Percentiles rank a stretch among this genome's conserved stretches.
phyloP scores from a whole-genome alignment of 2,113 vertebrate genomes.

The Peromyscus maniculatus region DNA sequence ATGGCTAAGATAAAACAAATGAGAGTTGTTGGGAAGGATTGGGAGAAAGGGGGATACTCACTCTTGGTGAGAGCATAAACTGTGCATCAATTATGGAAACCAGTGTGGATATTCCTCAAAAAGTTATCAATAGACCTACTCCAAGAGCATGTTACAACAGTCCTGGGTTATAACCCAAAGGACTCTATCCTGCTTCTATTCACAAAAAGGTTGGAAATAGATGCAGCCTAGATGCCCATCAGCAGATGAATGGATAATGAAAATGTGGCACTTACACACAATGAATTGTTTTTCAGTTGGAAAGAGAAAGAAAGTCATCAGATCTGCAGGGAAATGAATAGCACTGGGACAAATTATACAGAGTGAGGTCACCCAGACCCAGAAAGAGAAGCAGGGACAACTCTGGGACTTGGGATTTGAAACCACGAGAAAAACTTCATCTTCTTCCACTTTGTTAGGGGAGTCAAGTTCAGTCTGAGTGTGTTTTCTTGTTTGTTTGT shows the following conservation, averaged over 20 bases:
- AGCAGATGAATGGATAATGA: not conserved
- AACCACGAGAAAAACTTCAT: not conserved
- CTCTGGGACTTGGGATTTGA: not conserved
- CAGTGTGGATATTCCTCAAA: not conserved
- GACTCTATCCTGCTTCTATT: too few species aligned
- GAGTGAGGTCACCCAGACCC: not conserved
- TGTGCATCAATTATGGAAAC: not conserved
- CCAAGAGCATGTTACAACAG: not conserved
- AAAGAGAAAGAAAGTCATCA: not conserved
- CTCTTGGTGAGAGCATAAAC: not conserved
- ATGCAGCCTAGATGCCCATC: not conserved
- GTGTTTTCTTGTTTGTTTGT: not conserved
- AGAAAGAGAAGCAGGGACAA: too few species aligned
- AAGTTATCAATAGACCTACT: not conserved
- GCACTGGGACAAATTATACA: not conserved
- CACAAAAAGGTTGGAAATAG: not conserved
- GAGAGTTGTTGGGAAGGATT: not conserved
- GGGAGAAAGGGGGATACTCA: rapidly evolving
- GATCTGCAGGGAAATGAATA: not conserved
- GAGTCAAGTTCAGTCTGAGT: not conserved
- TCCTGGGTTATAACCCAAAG: not conserved
- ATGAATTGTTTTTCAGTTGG: not conserved
- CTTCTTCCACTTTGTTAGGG: not conserved
- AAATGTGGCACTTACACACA: not conserved
- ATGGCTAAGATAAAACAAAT: not conserved